phyloP scores from a whole-genome alignment of 1,140 invertebrate species.

The Cydia fagiglandana region DNA sequence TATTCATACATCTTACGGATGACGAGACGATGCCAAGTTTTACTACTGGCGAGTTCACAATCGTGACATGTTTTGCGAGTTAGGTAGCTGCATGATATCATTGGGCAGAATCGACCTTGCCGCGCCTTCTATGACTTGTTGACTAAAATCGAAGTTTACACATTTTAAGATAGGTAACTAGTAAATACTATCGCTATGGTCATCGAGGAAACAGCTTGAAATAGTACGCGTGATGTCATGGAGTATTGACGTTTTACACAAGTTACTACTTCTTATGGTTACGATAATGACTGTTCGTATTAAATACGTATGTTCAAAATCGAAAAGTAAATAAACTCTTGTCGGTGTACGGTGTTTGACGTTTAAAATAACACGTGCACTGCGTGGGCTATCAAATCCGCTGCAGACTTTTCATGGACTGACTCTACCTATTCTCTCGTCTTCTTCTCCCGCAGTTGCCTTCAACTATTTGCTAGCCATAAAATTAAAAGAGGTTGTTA shows the following conservation, averaged over 20 bases:
- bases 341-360: too few species aligned
- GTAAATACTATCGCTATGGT: constrained; percentile 30
- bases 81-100: constrained; percentile 43
- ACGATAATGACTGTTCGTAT: neutral
- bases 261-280: neutral
- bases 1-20: neutral
- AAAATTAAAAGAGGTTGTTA: too few species aligned
- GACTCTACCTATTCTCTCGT: too few species aligned
- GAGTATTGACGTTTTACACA: neutral
- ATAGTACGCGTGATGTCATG: constrained; percentile 23
- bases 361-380: too few species aligned
- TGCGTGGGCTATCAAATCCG: too few species aligned
- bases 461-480: too few species aligned
- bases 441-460: too few species aligned
- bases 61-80: neutral
- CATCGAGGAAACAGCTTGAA: neutral
- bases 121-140: constrained; percentile 37
- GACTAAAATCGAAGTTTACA: constrained; percentile 25
- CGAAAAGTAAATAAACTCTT: neutral
- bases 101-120: constrained; percentile 41
- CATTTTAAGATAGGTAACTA: constrained; percentile 29
- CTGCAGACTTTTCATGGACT: too few species aligned
- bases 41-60: neutral
- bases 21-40: neutral
- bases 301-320: neutral